Evolutionary conservation across 2,113 vertebrate genomes (phyloP), one percentile per base, ranked within the genome.

Genomic region (Clarias magur): DNA sequence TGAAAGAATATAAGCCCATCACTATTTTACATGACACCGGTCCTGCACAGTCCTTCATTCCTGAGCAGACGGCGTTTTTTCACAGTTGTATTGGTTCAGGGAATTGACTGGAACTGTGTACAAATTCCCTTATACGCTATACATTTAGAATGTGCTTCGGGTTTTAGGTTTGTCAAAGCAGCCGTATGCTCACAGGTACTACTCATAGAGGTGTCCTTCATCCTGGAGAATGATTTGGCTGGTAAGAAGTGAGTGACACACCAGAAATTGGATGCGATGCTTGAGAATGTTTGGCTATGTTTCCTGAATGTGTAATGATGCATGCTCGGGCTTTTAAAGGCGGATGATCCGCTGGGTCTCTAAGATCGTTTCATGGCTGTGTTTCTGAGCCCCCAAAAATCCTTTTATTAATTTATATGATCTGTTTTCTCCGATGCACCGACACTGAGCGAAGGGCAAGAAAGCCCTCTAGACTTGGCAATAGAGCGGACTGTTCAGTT

Each of bases 221-320:
- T 62, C 79, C 25, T 42, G 79, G 12, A 81, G 79, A 30, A 42
- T 42, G 79, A 81, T 59, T 42, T 81, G 79, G 30, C 27, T 60
- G 79, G 79, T 60, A 21, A 2, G 57, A 81, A 38, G 30, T 81
- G 79, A 81, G 79, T 81, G 79, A 81, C 79, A 81, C 57, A 25
- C 19, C 79, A 38, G 30, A 81, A 81, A 81, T 81, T 81, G 57
- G 79, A 81, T 59, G 30, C 19, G 30, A 62, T 81, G 30, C 57
- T 62, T 2, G 1, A 56, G 57, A 62, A 38, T 81, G 30, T 80
- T 80, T 56, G 0, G 56, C 70, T 34, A 80, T 59, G 54, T 60
- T 80, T 80, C 79, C 57, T 60, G 30, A 60, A 80, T 80, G 79
- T 42, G 79, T 81, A 62, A 81, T 62, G 79, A 81, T 34, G 79